These are phyloP conservation scores for Zaprionus vittiger DNA, from an alignment of 1,140 invertebrate species.

Conservation along the genomic window DNA sequence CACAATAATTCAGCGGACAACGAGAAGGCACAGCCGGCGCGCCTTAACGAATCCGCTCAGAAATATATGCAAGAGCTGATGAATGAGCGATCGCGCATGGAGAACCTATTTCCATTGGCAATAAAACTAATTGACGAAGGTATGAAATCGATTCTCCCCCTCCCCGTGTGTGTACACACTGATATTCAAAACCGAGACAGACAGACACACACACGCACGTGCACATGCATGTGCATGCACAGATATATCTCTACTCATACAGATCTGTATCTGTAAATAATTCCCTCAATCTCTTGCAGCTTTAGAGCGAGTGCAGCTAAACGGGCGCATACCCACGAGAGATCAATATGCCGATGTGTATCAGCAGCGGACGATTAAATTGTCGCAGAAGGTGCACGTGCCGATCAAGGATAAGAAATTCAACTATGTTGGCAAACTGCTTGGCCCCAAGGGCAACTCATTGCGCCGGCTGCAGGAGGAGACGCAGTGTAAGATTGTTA, in stretches of 20 bases:
- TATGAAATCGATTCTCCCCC: conserved; percentile 55
- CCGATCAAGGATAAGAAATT: conserved; percentile 97
- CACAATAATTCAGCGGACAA: conserved; percentile 64
- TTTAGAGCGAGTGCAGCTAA: conserved; percentile 87
- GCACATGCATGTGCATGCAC: neutral
- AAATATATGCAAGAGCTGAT: conserved; percentile 83
- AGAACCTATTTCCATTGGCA: conserved; percentile 79
- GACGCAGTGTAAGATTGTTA: conserved; percentile 98
- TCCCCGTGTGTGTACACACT: conserved; percentile 37
- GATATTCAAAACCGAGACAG: conserved; percentile 2
- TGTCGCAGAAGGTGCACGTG: conserved; percentile 93
- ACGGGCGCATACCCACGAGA: conserved; percentile 86
- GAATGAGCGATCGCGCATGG: conserved; percentile 76
- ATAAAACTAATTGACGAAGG: conserved; percentile 83
- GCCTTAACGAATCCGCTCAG: conserved; percentile 69
- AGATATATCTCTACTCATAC: neutral
- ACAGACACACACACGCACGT: neutral
- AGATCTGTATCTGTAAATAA: conserved; percentile 2
- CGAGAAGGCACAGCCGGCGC: conserved; percentile 67
- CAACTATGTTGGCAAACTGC: conserved; percentile 97
- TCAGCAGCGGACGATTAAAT: conserved; percentile 93
- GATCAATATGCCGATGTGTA: conserved; percentile 93
- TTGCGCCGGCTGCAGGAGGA: conserved; percentile 96
- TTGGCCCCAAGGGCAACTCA: conserved; percentile 97
- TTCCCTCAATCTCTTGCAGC: conserved; percentile 82